Evolutionary conservation across 2,888 invertebrate genomes (phyloP), one percentile per base, ranked within the genome.

Genomic region (Belgica antarctica): DNA sequence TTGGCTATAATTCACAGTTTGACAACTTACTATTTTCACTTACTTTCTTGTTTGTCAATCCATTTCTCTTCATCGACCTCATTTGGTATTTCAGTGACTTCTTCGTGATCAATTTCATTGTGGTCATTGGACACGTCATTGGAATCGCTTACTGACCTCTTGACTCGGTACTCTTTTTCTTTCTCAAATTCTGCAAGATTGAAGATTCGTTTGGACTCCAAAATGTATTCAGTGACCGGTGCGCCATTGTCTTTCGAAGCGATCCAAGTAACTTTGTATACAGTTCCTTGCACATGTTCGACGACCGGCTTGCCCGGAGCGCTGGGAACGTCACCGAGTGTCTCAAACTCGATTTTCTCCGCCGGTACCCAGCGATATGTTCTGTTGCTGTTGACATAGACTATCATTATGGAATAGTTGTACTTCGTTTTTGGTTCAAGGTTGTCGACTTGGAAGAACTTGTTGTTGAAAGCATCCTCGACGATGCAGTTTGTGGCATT

Each of bases 241-340:
- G 89, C 88, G 0, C 94, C 94, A 76, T 92, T 89, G 12, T 87
- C 86, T 72, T 84, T 84, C 0, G 94, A 88, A 8, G 89, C 85
- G 52, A 87, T 83, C 96, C 96, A 96, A 75, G 86, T 86, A 0
- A 94, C 86, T 75, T 91, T 89, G 75, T 90, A 87, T 22, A 90
- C 84, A 22, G 88, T 87, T 22, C 87, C 86, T 22, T 87, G 86
- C 10, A 92, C 83, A 70, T 87, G 87, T 71, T 88, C 87, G n/a
- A 92, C 85, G 10, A 83, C 82, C 0, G 94, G 89, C 3, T 84
- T 82, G 0, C 91, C 91, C 0, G 95, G 94, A 1, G 87, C 81
- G 47, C 89, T 87, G 0, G 95, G 96, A 12, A 87, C 84, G 76
- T 91, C 91, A 5, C 89, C 90, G 87, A 73, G 31, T 1, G 52